These are phyloP conservation scores for Acleris cristana DNA, from an alignment of 2,888 invertebrate genomes.

Conservation along the genomic window DNA sequence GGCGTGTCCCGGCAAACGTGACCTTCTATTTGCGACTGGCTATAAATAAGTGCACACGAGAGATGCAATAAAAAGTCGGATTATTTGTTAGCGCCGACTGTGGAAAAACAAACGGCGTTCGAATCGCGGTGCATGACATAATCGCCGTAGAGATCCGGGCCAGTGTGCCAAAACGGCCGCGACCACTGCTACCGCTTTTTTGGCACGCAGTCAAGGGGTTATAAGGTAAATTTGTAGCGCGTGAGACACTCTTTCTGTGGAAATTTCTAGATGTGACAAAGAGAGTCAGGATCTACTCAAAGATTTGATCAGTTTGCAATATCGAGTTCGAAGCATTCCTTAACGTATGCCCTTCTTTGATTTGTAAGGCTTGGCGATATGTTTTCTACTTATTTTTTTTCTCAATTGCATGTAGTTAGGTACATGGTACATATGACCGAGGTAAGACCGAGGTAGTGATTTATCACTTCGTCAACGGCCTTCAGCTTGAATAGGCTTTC, in stretches of 20 bases:
- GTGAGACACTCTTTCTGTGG: constrained; percentile 42
- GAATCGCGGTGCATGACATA: constrained; percentile 78
- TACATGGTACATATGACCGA: too few species aligned
- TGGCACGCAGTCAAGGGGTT: constrained; percentile 77
- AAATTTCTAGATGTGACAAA: constrained; percentile 7
- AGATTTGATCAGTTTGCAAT: neutral
- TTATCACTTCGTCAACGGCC: too few species aligned
- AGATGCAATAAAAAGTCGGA: constrained; percentile 33
- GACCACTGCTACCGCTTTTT: constrained; percentile 64
- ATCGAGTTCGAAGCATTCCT: too few species aligned
- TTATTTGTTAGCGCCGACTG: constrained; percentile 56
- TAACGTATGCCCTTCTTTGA: too few species aligned
- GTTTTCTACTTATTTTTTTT: too few species aligned
- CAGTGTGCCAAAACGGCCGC: constrained; percentile 73
- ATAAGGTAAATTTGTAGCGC: constrained; percentile 71
- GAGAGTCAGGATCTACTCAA: neutral
- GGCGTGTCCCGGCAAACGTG: constrained; percentile 49
- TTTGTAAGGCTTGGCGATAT: too few species aligned
- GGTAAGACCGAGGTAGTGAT: too few species aligned
- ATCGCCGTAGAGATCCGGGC: constrained; percentile 78
- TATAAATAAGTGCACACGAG: constrained; percentile 28
- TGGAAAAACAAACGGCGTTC: constrained; percentile 67
- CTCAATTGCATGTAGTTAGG: too few species aligned
- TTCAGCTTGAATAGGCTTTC: too few species aligned
- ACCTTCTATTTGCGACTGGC: constrained; percentile 53